Evolutionary conservation across 35 echinoderm and acorn worm species (phyloP).

Genomic region (Ophioderma brevispina): DNA sequence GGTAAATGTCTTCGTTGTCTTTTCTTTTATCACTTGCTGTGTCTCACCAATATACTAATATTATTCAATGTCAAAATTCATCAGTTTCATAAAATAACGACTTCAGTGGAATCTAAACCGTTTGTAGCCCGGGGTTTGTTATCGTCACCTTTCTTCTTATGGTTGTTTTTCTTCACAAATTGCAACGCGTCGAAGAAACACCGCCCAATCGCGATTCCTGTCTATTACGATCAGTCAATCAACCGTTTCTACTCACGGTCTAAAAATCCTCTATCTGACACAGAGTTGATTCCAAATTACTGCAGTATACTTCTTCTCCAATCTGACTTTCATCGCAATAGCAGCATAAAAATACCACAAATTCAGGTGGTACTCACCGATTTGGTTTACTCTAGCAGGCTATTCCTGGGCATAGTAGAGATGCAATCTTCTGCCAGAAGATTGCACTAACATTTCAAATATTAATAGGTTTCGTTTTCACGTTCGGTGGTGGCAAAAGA

Average conservation of each 20-base stretch:
- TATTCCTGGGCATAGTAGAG: no score
- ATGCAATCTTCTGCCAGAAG: no score
- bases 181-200: not conserved
- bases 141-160: not conserved
- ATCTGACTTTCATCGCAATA: no score
- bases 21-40: not conserved
- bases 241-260: not conserved
- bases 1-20: not conserved
- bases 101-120: not conserved
- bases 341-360: no score
- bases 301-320: no score
- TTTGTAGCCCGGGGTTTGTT: not conserved
- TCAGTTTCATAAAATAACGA: constrained; percentile 11
- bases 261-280: no score
- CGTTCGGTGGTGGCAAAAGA: no score
- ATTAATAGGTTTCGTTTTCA: no score
- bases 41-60: constrained; percentile 10
- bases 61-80: constrained; percentile 11
- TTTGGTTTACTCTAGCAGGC: no score
- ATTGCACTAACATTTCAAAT: no score
- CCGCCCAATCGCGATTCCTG: not conserved
- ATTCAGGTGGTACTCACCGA: no score
- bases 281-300: no score
- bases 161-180: not conserved
- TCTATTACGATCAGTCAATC: not conserved